A percentile compares a stretch with the other conserved stretches of the same genome.
phyloP scores from a whole-genome alignment of 2,797 vertebrate genomes.

The Sparidentex hasta region DNA sequence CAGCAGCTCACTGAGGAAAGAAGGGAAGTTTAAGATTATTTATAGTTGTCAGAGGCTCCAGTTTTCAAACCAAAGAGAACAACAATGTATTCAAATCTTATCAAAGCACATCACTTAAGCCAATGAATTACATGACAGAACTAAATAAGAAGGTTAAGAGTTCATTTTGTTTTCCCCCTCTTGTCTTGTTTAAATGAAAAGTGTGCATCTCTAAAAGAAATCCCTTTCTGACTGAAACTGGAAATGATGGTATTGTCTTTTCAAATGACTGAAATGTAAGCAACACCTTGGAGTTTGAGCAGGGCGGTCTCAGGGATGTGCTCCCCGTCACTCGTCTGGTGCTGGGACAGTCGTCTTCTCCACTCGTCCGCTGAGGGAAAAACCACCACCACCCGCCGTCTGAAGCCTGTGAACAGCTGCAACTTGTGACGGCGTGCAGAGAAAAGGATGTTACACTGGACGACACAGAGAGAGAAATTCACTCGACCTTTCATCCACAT shows the following conservation, averaged over 20 bases:
- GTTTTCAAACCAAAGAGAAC: too few species aligned
- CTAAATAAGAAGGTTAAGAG: too few species aligned
- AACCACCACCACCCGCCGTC: constrained; percentile 87
- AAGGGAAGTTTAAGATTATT: background rate
- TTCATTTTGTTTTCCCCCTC: too few species aligned
- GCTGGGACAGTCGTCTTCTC: constrained; percentile 85
- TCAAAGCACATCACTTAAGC: too few species aligned
- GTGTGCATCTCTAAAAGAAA: background rate
- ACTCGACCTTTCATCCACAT: too few species aligned
- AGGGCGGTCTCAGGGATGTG: constrained; percentile 89
- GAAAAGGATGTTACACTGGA: constrained; percentile 91
- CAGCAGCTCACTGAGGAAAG: constrained; percentile 89
- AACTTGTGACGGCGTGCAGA: constrained; percentile 92
- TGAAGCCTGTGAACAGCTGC: constrained; percentile 88
- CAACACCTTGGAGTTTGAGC: constrained; percentile 92
- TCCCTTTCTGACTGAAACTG: background rate
- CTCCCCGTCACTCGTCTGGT: constrained; percentile 81
- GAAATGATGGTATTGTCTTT: too few species aligned
- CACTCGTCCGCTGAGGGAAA: constrained; percentile 89
- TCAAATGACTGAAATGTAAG: background rate
- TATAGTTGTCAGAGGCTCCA: too few species aligned
- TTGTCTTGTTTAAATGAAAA: too few species aligned
- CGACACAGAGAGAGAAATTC: background rate
- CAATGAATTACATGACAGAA: too few species aligned
- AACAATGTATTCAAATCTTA: too few species aligned